phyloP scores from a whole-genome alignment of 2,797 vertebrate genomes.

The Chanos chanos region DNA sequence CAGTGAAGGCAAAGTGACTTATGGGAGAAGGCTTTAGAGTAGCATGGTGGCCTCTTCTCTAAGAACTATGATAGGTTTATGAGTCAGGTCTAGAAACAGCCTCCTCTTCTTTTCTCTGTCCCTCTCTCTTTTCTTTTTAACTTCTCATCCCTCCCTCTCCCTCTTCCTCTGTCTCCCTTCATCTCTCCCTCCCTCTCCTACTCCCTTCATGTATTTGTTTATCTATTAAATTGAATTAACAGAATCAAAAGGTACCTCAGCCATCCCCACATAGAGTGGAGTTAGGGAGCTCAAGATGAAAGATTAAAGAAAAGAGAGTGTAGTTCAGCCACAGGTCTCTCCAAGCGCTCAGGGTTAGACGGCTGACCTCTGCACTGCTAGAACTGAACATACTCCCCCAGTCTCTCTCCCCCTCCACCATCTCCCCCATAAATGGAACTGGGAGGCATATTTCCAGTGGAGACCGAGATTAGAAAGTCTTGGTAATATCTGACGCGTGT shows the following conservation, averaged over 20 bases:
- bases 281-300: conserved; percentile 68
- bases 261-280: conserved; percentile 70
- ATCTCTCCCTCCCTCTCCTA: conserved; percentile 56
- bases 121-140: conserved; percentile 43
- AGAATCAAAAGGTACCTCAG: conserved; percentile 77
- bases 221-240: conserved; percentile 82
- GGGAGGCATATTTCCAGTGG: conserved; percentile 29
- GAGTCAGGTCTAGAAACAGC: conserved; percentile 52
- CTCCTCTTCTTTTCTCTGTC: conserved; percentile 38
- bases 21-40: conserved; percentile 47
- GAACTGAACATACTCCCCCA: conserved; percentile 36
- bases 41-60: conserved; percentile 70
- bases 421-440: conserved; percentile 38
- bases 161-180: conserved; percentile 50
- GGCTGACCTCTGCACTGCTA: conserved; percentile 47
- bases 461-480: conserved; percentile 18
- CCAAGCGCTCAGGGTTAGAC: conserved; percentile 42
- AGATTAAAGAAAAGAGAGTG: conserved; percentile 72
- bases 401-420: conserved; percentile 15
- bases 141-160: conserved; percentile 47
- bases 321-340: conserved; percentile 76
- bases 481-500: conserved; percentile 4
- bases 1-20: conserved; percentile 48
- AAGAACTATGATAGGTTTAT: conserved; percentile 70
- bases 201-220: conserved; percentile 74